Conservation (phyloP, 2,888 invertebrate genomes). For the Hermaeophaga mercurialis region DNA sequence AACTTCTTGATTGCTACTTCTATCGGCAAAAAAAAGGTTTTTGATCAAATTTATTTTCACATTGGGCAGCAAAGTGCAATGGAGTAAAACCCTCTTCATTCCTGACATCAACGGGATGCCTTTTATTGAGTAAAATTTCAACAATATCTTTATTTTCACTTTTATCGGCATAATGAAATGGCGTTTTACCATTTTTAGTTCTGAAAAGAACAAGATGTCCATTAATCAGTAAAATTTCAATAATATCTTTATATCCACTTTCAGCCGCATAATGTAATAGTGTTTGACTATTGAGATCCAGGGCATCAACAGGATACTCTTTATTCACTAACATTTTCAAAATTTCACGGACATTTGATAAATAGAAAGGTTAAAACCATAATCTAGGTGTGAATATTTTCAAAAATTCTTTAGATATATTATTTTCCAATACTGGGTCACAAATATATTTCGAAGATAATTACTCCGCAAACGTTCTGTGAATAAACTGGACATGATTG, state of each 20-base stretch:
- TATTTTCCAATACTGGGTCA: background rate
- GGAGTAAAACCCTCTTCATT: too few relatives aligned
- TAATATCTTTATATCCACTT: background rate
- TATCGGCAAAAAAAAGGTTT: too few relatives aligned
- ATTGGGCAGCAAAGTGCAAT: background rate
- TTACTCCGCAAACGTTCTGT: constrained; percentile 22
- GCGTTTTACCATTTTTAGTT: background rate
- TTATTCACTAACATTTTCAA: too few relatives aligned
- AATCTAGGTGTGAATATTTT: background rate
- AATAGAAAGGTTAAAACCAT: background rate
- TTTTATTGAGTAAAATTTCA: too few relatives aligned
- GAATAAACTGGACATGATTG: constrained; percentile 3
- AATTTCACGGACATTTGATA: too few relatives aligned
- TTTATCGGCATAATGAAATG: background rate
- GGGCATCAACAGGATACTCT: background rate
- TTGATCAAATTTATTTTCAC: too few relatives aligned
- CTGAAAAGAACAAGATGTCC: background rate
- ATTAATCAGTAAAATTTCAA: background rate
- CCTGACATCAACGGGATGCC: too few relatives aligned
- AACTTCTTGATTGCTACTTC: background rate
- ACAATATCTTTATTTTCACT: too few relatives aligned
- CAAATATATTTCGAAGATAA: constrained; percentile 9
- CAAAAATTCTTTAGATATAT: background rate
- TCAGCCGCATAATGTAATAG: constrained; percentile 2
- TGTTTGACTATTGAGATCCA: background rate